Base-by-base conservation (phyloP, 2,888 invertebrate genomes). In the Malachius bipustulatus region DNA sequence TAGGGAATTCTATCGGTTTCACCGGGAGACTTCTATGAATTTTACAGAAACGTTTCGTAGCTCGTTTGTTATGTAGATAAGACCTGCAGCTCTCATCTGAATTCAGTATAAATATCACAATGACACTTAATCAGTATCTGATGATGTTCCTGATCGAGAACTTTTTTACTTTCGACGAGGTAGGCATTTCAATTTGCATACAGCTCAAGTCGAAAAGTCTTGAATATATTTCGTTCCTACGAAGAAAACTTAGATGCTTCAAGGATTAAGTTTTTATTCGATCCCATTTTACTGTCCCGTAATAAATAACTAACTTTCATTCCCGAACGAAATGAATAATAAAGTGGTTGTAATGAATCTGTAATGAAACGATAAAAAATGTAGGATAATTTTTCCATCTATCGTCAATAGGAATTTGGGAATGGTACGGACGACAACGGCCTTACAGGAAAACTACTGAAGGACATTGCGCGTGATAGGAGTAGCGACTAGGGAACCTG, bases 21-120 rank as follows among this genome's bases (percentile, higher is more conserved):
- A n/a, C n/a, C n/a, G n/a, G n/a, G n/a, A n/a, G n/a, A n/a, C n/a
- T n/a, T n/a, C n/a, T n/a, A n/a, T n/a, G n/a, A n/a, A n/a, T n/a
- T n/a, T n/a, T n/a, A n/a, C n/a, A n/a, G n/a, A n/a, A n/a, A n/a
- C n/a, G n/a, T n/a, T n/a, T n/a, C n/a, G n/a, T n/a, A n/a, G n/a
- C n/a, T n/a, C n/a, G n/a, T n/a, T 49, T 49, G 47, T 47, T 45
- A 49, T 48, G 49, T 38, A 48, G 42, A 49, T 47, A 40, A 34
- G 36, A 36, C 34, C 41, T n/a, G n/a, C n/a, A n/a, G n/a, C n/a
- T n/a, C n/a, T 44, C 47, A 49, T 49, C 46, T 44, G 47, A 48
- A 49, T 49, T 49, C 49, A 47, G 48, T 46, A 47, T 49, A 48
- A 48, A 48, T 49, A 48, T 46, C 44, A 43, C 41, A 46, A 46